Evolutionary conservation across 2,888 invertebrate genomes (phyloP), one percentile per base, ranked within the genome.

Genomic region (Drosophila nigricruria): DNA sequence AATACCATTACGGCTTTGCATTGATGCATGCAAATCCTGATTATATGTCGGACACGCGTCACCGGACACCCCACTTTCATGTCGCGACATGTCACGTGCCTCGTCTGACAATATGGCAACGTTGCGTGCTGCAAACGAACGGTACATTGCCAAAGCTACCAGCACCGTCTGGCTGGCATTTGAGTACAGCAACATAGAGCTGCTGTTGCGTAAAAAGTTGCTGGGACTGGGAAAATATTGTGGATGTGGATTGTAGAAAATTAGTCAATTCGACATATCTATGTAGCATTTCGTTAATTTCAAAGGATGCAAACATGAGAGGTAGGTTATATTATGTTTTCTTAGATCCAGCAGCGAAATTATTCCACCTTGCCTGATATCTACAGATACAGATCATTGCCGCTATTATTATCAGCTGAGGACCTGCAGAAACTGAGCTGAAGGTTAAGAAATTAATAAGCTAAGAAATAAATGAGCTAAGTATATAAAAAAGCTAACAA

Each of bases 21-120:
- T 80, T 78, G 86, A 82, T 90, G 90, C 89, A 86, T 90, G 87
- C 85, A 85, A 88, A 88, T 90, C 89, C 88, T 64, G 90, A 88
- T 90, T 90, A 83, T 86, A 69, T 69, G 75, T 70, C 64, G 90
- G 70, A 86, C 81, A 90, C 83, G 89, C 90, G 72, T 86, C 89
- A 82, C 73, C 64, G 70, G 69, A 59, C 71, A 62, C 73, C 65
- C 73, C 69, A 62, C 69, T 34, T 64, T 61, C 23, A 34, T 43
- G 20, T 45, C 40, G 52, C 49, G 50, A 36, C 40, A 64, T 64
- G 77, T 84, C 88, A 87, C 83, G 89, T 83, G 83, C 70, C 36
- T 49, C 66, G 65, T 62, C 40, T 69, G 88, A 75, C 88, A 83
- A 89, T 83, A 89, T 83, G 84, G 84, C 78, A 72, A 75, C 74